phyloP scores from a whole-genome alignment of 2,113 vertebrate species.

The Galeopterus variegatus region DNA sequence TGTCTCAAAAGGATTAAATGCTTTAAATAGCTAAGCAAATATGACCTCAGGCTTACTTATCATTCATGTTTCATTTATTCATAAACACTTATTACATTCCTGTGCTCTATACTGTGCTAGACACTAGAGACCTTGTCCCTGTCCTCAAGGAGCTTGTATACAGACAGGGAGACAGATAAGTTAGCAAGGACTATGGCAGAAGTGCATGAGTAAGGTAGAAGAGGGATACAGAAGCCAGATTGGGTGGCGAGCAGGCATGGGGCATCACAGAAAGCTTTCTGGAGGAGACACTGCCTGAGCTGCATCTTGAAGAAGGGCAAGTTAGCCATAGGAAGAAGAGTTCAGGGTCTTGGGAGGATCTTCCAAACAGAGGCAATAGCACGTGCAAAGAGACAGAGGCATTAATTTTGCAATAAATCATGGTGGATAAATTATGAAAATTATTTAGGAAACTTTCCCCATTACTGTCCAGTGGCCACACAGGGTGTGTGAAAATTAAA shows the following conservation, averaged over 20 bases:
- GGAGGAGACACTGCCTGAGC: background rate
- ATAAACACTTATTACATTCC: background rate
- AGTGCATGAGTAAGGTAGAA: background rate
- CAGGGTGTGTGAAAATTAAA: slow-evolving; percentile 74
- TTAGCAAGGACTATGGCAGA: background rate
- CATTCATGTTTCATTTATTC: background rate
- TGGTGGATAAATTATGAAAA: slow-evolving; percentile 60
- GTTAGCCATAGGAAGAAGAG: background rate
- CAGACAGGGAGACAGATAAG: background rate
- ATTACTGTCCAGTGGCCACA: slow-evolving; percentile 74
- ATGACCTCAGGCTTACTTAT: background rate
- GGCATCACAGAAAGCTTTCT: background rate
- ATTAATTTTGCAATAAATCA: slow-evolving; percentile 22
- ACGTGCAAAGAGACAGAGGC: background rate
- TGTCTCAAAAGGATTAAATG: slow-evolving; percentile 32
- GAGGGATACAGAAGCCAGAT: background rate
- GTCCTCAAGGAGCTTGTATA: background rate
- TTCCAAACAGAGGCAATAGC: background rate
- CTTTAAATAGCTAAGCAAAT: slow-evolving; percentile 33
- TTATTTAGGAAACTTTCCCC: slow-evolving; percentile 57
- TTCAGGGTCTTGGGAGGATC: background rate
- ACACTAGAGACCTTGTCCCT: background rate
- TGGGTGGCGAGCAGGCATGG: background rate
- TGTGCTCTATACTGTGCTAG: background rate
- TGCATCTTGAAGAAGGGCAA: background rate